A percentile compares a stretch with the other conserved stretches of the same genome.
Conservation (phyloP, 2,113 vertebrate species). For the Cinclus mexicanus region DNA sequence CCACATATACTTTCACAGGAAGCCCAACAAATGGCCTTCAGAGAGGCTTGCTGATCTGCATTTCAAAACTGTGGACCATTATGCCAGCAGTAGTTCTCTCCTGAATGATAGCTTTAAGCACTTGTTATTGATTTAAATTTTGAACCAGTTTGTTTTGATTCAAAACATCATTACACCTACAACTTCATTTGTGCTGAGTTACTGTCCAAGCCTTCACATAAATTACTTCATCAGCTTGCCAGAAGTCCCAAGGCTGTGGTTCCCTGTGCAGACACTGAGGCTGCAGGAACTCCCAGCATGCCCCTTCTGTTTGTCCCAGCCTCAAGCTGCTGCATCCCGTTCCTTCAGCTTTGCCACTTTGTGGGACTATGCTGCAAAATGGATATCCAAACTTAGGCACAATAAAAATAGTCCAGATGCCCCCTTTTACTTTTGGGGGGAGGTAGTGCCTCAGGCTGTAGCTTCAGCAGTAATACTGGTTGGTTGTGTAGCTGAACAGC, state of each 20-base stretch:
- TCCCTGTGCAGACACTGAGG: neutral
- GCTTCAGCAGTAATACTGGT: neutral
- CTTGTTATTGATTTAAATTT: constrained; percentile 52
- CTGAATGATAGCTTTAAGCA: constrained; percentile 20
- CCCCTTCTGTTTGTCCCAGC: neutral
- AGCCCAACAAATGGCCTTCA: constrained; percentile 19
- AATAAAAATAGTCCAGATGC: neutral
- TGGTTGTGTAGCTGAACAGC: neutral
- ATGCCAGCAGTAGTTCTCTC: neutral
- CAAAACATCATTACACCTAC: constrained; percentile 56
- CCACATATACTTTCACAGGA: neutral
- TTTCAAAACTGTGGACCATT: constrained; percentile 29
- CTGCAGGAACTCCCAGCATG: neutral
- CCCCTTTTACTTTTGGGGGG: neutral
- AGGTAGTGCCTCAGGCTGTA: neutral
- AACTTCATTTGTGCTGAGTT: constrained; percentile 47
- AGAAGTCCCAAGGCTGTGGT: neutral
- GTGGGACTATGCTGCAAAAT: neutral
- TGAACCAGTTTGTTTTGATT: constrained; percentile 56
- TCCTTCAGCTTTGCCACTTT: neutral
- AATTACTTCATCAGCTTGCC: neutral
- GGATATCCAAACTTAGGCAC: neutral
- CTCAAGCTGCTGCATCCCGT: neutral
- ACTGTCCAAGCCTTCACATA: constrained; percentile 1
- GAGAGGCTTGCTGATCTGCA: constrained; percentile 30